Percentiles rank a stretch among this genome's conserved stretches.
Conservation (phyloP, 2,888 invertebrate species). For the Syrista parreyssii region DNA sequence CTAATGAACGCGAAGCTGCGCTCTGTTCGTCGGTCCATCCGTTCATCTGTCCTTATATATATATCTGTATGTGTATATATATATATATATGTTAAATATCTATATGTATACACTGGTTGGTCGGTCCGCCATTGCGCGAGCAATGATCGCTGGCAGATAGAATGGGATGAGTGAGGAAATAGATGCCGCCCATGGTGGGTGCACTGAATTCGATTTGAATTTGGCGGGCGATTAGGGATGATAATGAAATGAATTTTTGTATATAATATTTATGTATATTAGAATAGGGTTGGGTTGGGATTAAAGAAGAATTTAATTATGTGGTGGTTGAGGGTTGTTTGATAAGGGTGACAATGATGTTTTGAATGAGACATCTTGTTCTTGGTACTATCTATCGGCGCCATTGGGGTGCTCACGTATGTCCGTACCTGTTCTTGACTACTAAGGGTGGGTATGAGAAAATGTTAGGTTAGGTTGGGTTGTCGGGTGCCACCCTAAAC, state of each 20-base stretch:
- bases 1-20: slow-evolving; percentile 53
- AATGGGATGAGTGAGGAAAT: neutral
- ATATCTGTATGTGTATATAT: neutral
- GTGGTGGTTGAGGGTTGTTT: neutral
- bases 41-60: slow-evolving; percentile 29
- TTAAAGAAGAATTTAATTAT: too few relatives aligned
- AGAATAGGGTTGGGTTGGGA: neutral
- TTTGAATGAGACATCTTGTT: neutral
- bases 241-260: neutral
- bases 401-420: neutral
- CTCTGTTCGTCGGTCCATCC: slow-evolving; percentile 40
- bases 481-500: neutral
- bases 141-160: slow-evolving; percentile 37
- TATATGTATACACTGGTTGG: neutral
- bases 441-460: neutral
- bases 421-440: neutral
- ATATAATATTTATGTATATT: neutral
- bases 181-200: neutral
- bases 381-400: neutral
- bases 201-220: neutral
- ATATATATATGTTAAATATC: neutral
- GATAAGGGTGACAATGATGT: neutral
- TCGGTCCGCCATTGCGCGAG: slow-evolving; percentile 39
- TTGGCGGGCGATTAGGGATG: neutral
- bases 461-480: neutral